Conservation (phyloP, 2,797 vertebrate species). For the Ceryle rudis region DNA sequence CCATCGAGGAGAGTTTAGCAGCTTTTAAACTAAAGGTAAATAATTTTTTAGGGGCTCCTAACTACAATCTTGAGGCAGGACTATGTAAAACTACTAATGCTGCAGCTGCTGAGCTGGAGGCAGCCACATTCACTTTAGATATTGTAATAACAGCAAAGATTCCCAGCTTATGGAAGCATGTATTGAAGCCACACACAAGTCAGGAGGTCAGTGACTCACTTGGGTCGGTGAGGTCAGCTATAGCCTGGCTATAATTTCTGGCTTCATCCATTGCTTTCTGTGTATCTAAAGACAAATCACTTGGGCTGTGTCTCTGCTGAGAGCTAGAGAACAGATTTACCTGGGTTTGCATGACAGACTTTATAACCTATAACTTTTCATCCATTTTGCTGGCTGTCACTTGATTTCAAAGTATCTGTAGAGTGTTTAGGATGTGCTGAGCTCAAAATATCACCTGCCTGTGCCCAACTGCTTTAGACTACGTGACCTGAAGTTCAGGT, state of each 20-base stretch:
- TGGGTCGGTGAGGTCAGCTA: neutral
- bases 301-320: neutral
- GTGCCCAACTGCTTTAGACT: neutral
- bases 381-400: neutral
- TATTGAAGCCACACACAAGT: neutral
- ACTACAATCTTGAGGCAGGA: accelerated
- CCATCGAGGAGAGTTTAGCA: neutral
- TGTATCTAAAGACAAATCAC: neutral
- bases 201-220: no score
- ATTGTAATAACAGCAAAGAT: neutral
- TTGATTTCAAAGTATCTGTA: neutral
- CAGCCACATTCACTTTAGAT: accelerated
- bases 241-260: neutral
- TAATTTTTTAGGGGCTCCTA: neutral
- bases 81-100: accelerated
- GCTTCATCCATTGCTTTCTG: neutral
- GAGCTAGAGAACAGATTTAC: neutral
- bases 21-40: neutral
- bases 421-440: neutral
- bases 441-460: neutral
- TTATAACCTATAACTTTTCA: neutral
- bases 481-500: neutral
- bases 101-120: neutral
- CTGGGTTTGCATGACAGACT: neutral
- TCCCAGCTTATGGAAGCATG: accelerated